A percentile compares a stretch with the other conserved stretches of the same genome.
phyloP scores from a whole-genome alignment of 2,113 vertebrate species.

The Rhea americana region DNA sequence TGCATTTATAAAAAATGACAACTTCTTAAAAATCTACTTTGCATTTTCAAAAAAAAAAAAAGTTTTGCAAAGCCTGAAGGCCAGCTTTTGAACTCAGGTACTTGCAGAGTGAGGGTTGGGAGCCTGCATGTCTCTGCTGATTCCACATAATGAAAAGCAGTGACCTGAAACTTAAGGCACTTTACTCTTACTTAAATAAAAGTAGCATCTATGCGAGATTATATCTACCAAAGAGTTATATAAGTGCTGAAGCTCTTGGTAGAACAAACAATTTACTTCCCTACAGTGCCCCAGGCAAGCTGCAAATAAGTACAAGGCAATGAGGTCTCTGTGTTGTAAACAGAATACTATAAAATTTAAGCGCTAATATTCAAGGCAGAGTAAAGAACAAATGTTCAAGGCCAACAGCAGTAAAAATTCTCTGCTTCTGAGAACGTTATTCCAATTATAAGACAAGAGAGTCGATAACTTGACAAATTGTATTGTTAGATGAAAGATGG shows the following conservation, averaged over 20 bases:
- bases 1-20: background rate
- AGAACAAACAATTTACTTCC: background rate
- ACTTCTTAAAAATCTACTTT: background rate
- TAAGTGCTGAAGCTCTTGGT: background rate
- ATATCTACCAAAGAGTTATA: background rate
- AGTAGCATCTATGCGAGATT: background rate
- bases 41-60: background rate
- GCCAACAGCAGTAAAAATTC: background rate
- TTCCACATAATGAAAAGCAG: constrained; percentile 41
- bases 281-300: background rate
- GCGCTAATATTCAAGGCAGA: background rate
- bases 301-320: background rate
- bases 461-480: background rate
- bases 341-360: background rate
- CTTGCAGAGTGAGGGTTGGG: constrained; percentile 1
- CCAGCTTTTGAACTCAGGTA: background rate
- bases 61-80: constrained; percentile 12
- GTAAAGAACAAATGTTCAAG: background rate
- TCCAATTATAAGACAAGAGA: background rate
- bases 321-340: background rate
- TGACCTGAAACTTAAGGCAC: constrained; percentile 39
- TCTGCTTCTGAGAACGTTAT: background rate
- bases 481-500: background rate
- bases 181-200: background rate
- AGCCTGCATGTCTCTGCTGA: background rate